Evolutionary conservation across 2,113 vertebrate genomes (phyloP).

Genomic region (Merops nubicus): DNA sequence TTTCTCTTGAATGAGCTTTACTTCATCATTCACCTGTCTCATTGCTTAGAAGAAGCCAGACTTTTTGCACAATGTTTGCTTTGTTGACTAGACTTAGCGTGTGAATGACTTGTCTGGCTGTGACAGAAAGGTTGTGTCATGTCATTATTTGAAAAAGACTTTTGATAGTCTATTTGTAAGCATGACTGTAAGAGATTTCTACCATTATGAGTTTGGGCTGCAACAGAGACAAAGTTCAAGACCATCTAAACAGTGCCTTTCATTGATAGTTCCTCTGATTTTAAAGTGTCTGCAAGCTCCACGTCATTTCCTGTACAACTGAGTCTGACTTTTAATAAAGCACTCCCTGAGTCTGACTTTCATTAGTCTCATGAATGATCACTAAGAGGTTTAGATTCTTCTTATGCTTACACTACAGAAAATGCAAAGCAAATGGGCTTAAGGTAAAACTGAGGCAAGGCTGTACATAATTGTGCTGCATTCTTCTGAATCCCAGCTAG

Average conservation of each 20-base stretch:
- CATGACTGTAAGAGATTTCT: background rate
- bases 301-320: rapidly evolving
- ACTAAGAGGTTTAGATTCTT: background rate
- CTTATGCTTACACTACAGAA: background rate
- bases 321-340: background rate
- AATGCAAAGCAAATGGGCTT: background rate
- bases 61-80: background rate
- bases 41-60: background rate
- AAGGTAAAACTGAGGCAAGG: background rate
- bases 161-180: background rate
- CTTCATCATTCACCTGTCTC: background rate
- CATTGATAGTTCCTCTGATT: background rate
- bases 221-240: background rate
- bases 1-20: background rate
- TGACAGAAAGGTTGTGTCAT: background rate
- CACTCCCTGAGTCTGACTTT: background rate
- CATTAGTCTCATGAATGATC: background rate
- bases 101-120: background rate
- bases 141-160: background rate
- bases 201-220: background rate
- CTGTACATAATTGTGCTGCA: background rate
- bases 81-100: background rate
- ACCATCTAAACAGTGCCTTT: background rate
- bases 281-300: background rate
- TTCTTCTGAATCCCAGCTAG: background rate